Evolutionary conservation across 2,888 invertebrate genomes (phyloP).

Genomic region (Philereme transversata): DNA sequence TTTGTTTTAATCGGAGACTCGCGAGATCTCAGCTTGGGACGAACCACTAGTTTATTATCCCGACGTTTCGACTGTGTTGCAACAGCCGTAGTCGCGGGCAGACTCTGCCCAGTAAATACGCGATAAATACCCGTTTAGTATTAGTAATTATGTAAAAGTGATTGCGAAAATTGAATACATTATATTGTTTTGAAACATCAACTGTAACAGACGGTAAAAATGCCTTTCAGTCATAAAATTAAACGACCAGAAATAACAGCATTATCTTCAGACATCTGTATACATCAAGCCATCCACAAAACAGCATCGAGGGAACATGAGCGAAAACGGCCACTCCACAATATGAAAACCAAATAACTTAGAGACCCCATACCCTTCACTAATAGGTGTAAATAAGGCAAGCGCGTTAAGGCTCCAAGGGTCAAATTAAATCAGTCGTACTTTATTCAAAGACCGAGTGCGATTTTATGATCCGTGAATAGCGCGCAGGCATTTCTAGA

Average conservation of each 20-base stretch:
- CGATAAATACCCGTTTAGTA: too few species aligned
- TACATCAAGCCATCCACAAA: constrained; percentile 54
- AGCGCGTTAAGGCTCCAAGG: constrained; percentile 52
- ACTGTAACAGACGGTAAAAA: constrained; percentile 24
- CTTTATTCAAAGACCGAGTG: constrained; percentile 68
- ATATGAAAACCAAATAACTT: constrained; percentile 62
- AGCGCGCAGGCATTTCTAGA: constrained; percentile 82
- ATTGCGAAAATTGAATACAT: too few species aligned
- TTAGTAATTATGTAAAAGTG: too few species aligned
- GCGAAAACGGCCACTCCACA: constrained; percentile 57
- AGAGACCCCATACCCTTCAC: constrained; percentile 55
- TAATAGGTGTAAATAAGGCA: constrained; percentile 53
- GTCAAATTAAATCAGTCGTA: constrained; percentile 71
- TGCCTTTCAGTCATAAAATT: constrained; percentile 40
- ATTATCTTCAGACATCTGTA: constrained; percentile 53
- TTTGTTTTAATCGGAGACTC: too few species aligned
- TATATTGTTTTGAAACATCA: constrained; percentile 2
- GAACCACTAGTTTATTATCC: too few species aligned
- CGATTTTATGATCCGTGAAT: constrained; percentile 84
- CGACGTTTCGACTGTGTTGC: too few species aligned
- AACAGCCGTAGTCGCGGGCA: too few species aligned
- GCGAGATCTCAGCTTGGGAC: too few species aligned
- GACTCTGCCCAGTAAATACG: too few species aligned
- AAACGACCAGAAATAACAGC: constrained; percentile 50
- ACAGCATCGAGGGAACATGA: constrained; percentile 61